Evolutionary conservation across 1,140 invertebrate species (phyloP).

Genomic region (Drosophila nigrodunni): DNA sequence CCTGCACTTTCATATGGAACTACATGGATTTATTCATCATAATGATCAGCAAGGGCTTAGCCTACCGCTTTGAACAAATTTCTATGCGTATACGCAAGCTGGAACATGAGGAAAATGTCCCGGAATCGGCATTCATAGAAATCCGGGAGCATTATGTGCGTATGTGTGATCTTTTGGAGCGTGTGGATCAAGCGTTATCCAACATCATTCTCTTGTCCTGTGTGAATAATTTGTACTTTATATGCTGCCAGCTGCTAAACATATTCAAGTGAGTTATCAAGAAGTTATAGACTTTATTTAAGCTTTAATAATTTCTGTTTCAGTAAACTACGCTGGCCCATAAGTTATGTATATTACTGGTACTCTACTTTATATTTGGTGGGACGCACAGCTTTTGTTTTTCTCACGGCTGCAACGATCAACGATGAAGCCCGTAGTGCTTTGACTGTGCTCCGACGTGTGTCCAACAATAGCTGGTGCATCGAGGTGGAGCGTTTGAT

Average conservation of each 20-base stretch:
- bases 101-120: conserved; percentile 84
- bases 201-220: conserved; percentile 89
- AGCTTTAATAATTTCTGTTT: neutral
- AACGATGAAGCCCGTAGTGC: conserved; percentile 87
- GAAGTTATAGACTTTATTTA: no score
- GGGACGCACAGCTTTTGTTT: conserved; percentile 86
- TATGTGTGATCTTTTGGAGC: conserved; percentile 86
- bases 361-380: conserved; percentile 87
- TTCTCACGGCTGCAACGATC: conserved; percentile 87
- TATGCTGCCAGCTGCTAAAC: conserved; percentile 90
- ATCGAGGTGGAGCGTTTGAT: conserved; percentile 85
- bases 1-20: conserved; percentile 88
- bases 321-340: conserved; percentile 80
- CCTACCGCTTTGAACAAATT: conserved; percentile 87
- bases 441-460: conserved; percentile 86
- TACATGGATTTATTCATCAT: conserved; percentile 89
- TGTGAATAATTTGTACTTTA: conserved; percentile 89
- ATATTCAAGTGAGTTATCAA: conserved; percentile 87
- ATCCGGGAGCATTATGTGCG: conserved; percentile 87
- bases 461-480: conserved; percentile 86
- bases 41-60: conserved; percentile 86
- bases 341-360: conserved; percentile 87
- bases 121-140: conserved; percentile 87
- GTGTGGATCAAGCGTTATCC: conserved; percentile 86
- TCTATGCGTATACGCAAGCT: conserved; percentile 84